A percentile compares a stretch with the other conserved stretches of the same genome.
Evolutionary conservation across 2,888 invertebrate species (phyloP).

Genomic region (Epistrophe eligans): DNA sequence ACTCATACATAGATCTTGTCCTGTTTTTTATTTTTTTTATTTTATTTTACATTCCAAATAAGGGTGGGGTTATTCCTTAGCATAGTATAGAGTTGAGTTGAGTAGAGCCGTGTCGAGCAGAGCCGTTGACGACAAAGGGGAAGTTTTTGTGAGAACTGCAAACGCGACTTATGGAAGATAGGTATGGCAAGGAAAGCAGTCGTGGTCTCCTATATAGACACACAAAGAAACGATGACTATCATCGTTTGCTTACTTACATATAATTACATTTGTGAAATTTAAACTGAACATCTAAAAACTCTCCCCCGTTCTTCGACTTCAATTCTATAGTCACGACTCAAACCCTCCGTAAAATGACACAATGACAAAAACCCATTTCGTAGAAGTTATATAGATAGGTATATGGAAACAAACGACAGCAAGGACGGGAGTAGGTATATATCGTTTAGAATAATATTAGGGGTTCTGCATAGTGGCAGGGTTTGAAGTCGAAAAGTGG

Average conservation of each 20-base stretch:
- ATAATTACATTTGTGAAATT: slow-evolving; percentile 76
- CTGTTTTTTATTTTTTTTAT: slow-evolving; percentile 34
- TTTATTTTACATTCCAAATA: slow-evolving; percentile 37
- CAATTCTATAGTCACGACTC: not conserved
- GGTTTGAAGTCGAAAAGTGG: slow-evolving; percentile 19
- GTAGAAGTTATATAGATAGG: slow-evolving; percentile 6
- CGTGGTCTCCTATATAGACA: not conserved
- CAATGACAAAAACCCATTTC: slow-evolving; percentile 66
- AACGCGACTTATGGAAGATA: slow-evolving; percentile 26
- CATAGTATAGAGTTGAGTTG: not conserved
- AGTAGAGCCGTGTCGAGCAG: not conserved
- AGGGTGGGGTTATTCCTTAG: slow-evolving; percentile 71
- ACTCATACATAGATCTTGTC: slow-evolving; percentile 44
- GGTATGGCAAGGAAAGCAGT: slow-evolving; percentile 5
- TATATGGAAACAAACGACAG: not conserved
- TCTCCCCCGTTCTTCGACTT: not conserved
- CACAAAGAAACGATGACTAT: slow-evolving; percentile 71
- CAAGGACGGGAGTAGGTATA: not conserved
- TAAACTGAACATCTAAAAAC: slow-evolving; percentile 70
- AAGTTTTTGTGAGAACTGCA: slow-evolving; percentile 59
- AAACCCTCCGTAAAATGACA: slow-evolving; percentile 56
- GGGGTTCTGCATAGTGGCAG: not conserved
- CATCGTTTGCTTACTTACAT: slow-evolving; percentile 74
- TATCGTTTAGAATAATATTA: not conserved
- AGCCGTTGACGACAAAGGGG: slow-evolving; percentile 74